Conservation (phyloP, 2,113 vertebrate species). For the Toxotes jaculatrix region DNA sequence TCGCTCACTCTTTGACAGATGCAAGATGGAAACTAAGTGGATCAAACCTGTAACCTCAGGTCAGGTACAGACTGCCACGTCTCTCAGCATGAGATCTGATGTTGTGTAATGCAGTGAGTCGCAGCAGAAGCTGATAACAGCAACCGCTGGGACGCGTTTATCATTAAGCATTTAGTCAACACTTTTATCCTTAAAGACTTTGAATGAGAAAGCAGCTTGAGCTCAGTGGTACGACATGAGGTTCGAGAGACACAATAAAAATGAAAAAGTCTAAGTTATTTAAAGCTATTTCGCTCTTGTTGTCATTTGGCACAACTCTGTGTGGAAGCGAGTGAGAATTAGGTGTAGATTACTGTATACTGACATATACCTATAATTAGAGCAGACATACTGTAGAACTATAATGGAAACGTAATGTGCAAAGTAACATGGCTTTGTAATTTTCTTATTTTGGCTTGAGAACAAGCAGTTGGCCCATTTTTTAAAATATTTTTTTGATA, state of each 20-base stretch:
- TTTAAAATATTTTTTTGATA: no score
- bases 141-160: background rate
- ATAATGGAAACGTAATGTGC: background rate
- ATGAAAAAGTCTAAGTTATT: background rate
- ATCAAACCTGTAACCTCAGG: background rate
- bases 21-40: background rate
- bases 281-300: background rate
- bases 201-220: background rate
- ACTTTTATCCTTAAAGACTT: conserved; percentile 4
- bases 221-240: background rate
- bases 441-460: background rate
- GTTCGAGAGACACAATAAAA: background rate
- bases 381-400: background rate
- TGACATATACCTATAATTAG: background rate
- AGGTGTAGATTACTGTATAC: background rate
- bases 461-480: background rate
- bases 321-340: background rate
- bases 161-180: background rate
- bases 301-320: background rate
- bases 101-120: no score
- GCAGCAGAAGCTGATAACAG: background rate
- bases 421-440: background rate
- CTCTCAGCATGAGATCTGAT: no score
- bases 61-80: background rate
- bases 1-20: conserved; percentile 11